Conservation (phyloP, 2,113 vertebrate genomes). For the Nibea coibor region DNA sequence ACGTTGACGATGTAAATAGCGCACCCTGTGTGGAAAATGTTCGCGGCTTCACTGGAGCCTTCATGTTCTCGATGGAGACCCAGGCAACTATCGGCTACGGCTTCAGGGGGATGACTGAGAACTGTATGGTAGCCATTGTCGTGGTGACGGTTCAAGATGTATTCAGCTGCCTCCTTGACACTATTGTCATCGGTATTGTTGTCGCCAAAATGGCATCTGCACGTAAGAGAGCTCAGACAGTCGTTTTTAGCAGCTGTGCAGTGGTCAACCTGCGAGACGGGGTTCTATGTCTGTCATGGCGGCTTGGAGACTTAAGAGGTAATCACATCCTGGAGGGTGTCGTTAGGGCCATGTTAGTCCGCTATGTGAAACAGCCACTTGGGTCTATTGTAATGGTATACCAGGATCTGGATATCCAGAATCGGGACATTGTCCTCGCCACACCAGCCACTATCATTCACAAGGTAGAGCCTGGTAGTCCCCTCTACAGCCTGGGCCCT, state of each 20-base stretch:
- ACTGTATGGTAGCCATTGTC: conserved; percentile 89
- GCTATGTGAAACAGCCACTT: conserved; percentile 81
- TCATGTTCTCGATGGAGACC: conserved; percentile 94
- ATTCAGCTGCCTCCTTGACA: conserved; percentile 92
- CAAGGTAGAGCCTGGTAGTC: conserved; percentile 88
- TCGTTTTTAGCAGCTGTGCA: conserved; percentile 92
- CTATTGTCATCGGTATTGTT: conserved; percentile 91
- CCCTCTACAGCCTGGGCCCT: conserved; percentile 90
- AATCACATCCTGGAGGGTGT: conserved; percentile 96
- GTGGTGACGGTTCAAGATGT: conserved; percentile 89
- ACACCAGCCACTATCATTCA: conserved; percentile 90
- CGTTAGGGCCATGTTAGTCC: conserved; percentile 88
- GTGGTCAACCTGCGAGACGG: conserved; percentile 88
- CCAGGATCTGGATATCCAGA: conserved; percentile 87
- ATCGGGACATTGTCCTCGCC: conserved; percentile 89
- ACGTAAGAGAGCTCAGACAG: conserved; percentile 92
- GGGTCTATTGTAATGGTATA: conserved; percentile 87
- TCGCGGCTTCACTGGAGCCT: conserved; percentile 90
- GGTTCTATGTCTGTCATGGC: conserved; percentile 93
- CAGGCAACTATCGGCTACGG: conserved; percentile 96
- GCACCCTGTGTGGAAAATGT: conserved; percentile 89
- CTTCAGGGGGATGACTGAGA: conserved; percentile 89
- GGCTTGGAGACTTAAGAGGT: conserved; percentile 92
- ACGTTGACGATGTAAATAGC: conserved; percentile 62
- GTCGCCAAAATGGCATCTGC: conserved; percentile 96